Evolutionary conservation across 2,113 vertebrate genomes (phyloP).

Genomic region (Petaurus breviceps): DNA sequence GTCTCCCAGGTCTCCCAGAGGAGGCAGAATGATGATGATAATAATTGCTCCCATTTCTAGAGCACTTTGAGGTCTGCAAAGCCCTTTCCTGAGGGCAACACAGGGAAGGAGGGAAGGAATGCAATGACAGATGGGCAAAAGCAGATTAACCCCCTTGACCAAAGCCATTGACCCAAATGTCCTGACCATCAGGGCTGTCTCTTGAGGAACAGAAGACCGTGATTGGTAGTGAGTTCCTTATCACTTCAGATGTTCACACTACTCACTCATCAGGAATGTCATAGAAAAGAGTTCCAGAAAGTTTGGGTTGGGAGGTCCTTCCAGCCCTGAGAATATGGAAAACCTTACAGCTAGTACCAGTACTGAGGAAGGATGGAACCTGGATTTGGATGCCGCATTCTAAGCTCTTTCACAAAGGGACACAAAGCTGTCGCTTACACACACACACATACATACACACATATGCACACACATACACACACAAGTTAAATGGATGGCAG

Average conservation of each 20-base stretch:
- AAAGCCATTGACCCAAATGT: neutral
- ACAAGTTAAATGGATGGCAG: no score
- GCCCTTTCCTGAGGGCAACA: neutral
- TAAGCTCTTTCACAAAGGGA: neutral
- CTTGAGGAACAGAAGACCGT: neutral
- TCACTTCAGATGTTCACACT: neutral
- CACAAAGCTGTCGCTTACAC: neutral
- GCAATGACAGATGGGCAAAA: neutral
- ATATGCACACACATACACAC: neutral
- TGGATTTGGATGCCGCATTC: neutral
- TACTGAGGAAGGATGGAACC: neutral
- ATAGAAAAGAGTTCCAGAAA: neutral
- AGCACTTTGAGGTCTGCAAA: neutral
- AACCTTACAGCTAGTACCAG: neutral
- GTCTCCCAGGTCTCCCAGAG: no score
- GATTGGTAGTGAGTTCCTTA: neutral
- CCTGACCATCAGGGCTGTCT: neutral
- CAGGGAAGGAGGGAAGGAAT: neutral
- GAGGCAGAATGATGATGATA: no score
- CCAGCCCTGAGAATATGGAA: neutral
- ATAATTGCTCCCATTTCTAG: no score
- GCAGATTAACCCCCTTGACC: neutral
- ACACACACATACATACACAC: neutral
- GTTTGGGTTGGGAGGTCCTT: neutral
- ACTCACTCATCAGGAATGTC: neutral